Base-by-base conservation (phyloP, 1,140 invertebrate species). In the Cylas formicarius region DNA sequence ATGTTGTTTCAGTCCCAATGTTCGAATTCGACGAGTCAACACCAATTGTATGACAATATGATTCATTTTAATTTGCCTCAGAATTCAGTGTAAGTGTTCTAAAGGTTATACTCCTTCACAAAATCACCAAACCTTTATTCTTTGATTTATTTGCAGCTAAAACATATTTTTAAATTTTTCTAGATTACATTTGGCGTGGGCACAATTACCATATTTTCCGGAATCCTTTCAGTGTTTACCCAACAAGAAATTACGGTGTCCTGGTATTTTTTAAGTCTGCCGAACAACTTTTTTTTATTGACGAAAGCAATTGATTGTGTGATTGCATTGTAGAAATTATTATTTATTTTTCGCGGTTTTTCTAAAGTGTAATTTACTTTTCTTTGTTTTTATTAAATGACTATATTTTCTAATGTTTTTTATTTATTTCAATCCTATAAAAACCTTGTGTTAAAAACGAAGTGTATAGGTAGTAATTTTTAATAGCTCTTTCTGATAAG, bases 191-290 rank as follows among this genome's bases (percentile, higher is more conserved):
- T 46, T 57, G 10, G 28, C 55, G 2, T 56, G 63, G 41, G 35
- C 54, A 10, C 61, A 66, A 35, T 28, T 63, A 4, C 40, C 47
- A 10, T 44, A 47, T 16, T 65, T 66, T 43, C 48, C 53, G n/a
- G 29, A 55, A 33, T 47, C 55, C 8, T 55, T 66, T n/a, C 33
- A 41, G 17, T 60, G 58, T 29, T 24, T 13, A 5, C 10, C 14
- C 2, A 22, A 42, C 8, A 46, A 24, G 23, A 31, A 51, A 16
- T 10, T 26, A 8, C 23, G 38, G 18, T 55, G 53, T 24, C 20
- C 26, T 41, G 41, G 47, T 24, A 40, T 52, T 39, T 27, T 52
- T 43, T 55, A 49, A 41, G 8, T 35, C n/a, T n/a, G n/a, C n/a
- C n/a, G n/a, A n/a, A n/a, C n/a, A n/a, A n/a, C n/a, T n/a, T n/a